Conservation (phyloP, 2,113 vertebrate genomes). For the Mormoops blainvillei region DNA sequence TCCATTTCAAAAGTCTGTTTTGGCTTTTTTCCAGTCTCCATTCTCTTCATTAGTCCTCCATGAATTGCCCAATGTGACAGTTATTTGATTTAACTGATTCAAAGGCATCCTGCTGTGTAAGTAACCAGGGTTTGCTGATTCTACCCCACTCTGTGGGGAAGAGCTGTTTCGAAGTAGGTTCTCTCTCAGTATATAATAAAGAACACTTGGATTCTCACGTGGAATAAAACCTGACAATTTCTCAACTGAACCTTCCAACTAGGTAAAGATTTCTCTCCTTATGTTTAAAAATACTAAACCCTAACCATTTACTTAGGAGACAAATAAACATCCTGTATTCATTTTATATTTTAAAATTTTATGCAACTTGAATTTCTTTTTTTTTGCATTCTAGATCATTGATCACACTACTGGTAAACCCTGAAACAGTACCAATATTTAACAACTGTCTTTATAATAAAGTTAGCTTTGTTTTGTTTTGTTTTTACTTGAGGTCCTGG, state of each 20-base stretch:
- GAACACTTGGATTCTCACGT: constrained; percentile 25
- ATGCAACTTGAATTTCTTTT: not conserved
- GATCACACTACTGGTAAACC: not conserved
- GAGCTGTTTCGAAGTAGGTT: constrained; percentile 45
- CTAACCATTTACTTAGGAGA: not conserved
- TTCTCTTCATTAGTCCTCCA: constrained; percentile 38
- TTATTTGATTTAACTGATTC: constrained; percentile 66
- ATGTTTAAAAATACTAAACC: not conserved
- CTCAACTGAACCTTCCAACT: not conserved
- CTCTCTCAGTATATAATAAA: constrained; percentile 32
- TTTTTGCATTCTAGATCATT: not conserved
- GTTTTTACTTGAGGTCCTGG: not conserved
- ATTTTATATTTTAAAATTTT: not conserved
- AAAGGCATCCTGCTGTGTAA: constrained; percentile 53
- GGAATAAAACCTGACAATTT: constrained; percentile 39
- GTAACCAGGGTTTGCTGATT: constrained; percentile 44
- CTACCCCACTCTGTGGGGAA: constrained; percentile 15
- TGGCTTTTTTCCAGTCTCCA: constrained; percentile 42
- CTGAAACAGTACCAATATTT: not conserved
- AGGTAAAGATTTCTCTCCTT: not conserved
- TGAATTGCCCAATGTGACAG: constrained; percentile 47
- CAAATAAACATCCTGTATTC: not conserved
- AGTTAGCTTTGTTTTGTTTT: not conserved
- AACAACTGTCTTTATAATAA: not conserved
- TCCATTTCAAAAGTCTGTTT: not conserved